phyloP scores from a whole-genome alignment of 2,113 vertebrate genomes.

The zebrafish (Danio rerio) region GRCz12tu NC_133180.1:53177501-53178000 shows the following conservation, averaged over 20 bases:
- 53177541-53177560: not conserved
- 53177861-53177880: constrained; percentile 56
- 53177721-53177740: constrained; percentile 70
- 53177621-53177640: constrained; percentile 54
- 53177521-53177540: not conserved
- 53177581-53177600: not conserved
- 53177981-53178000: no score
- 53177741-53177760: constrained; percentile 60
- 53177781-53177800: constrained; percentile 69
- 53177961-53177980: not conserved
- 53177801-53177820: constrained; percentile 59
- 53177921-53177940: constrained; percentile 64
- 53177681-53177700: constrained; percentile 68
- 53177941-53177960: not conserved
- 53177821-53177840: constrained; percentile 76
- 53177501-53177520: no score
- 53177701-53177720: constrained; percentile 71
- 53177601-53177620: constrained; percentile 39
- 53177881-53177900: constrained; percentile 62
- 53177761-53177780: constrained; percentile 53
- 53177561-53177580: no score
- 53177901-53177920: constrained; percentile 48
- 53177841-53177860: constrained; percentile 74
- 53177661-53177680: constrained; percentile 67
- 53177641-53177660: constrained; percentile 67